Evolutionary conservation across 2,888 invertebrate species (phyloP), one percentile per base, ranked within the genome.

Genomic region (Malthinus seriepunctatus): DNA sequence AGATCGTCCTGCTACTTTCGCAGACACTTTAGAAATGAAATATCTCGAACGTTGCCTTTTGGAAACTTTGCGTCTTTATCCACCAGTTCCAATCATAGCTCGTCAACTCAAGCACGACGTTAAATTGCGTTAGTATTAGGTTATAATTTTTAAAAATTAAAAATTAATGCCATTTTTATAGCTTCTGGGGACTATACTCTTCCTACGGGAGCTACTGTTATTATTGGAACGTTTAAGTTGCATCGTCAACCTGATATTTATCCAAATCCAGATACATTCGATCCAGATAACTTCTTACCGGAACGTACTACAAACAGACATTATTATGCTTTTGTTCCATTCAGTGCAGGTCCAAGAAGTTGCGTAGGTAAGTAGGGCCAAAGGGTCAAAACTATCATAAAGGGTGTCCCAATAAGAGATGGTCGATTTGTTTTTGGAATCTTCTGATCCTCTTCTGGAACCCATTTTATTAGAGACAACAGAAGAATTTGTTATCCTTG

Each of bases 241-340:
- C 91, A 91, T 71, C 85, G 90, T 55, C 83, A 84, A 56, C 78
- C 84, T 0, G 81, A 86, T 60, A 83, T 87, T 72, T 91, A 86
- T 71, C 83, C 87, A 51, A 84, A 90, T 64, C 89, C 91, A 0
- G 81, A 87, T 1, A 83, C 82, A 59, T 91, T 90, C 76, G 83
- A 91, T 73, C 91, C 91, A 0, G 91, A 91, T 71, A 90, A 91
- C 73, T 91, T 91, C 82, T 76, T 91, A 32, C 89, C 90, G 0
- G 90, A 91, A 72, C 86, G 86, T 54, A 87, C 87, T 12, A 85
- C 86, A 32, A 87, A 87, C 65, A 83, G 91, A 50, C 91, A 91
- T 68, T 91, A 89, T 72, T 91, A 91, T 74, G 86, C 89, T 62
- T 91, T 86, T 71, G 86, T 91, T 53, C 91, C 91, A 0, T 91